phyloP scores from a whole-genome alignment of 2,797 vertebrate species.

The Malacoraja senta region DNA sequence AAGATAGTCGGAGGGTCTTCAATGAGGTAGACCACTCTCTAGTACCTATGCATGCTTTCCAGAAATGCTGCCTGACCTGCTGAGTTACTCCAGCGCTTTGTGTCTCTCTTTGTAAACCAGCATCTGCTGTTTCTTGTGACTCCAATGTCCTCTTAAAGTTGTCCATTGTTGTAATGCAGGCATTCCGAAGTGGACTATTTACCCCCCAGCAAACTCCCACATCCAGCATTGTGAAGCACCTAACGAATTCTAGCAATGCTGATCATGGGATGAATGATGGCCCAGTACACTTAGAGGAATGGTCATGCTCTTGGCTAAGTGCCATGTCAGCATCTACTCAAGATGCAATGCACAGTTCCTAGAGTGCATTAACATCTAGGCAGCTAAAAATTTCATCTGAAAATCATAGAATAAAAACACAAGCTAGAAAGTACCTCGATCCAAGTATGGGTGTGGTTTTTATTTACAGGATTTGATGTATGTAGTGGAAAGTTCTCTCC shows the following conservation, averaged over 20 bases:
- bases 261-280: background rate
- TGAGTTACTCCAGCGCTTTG: too few relatives aligned
- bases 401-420: background rate
- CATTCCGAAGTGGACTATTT: background rate
- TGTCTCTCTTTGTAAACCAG: too few relatives aligned
- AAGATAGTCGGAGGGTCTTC: too few relatives aligned
- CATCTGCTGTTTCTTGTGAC: too few relatives aligned
- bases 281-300: background rate
- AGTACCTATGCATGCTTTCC: too few relatives aligned
- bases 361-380: background rate
- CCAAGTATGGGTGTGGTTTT: too few relatives aligned
- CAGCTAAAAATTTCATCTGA: background rate
- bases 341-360: too few relatives aligned
- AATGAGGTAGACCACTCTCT: too few relatives aligned
- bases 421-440: too few relatives aligned
- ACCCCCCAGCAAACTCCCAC: background rate
- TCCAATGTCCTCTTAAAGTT: background rate
- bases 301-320: background rate
- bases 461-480: too few relatives aligned
- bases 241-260: background rate
- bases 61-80: too few relatives aligned
- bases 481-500: background rate
- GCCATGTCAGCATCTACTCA: too few relatives aligned
- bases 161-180: background rate
- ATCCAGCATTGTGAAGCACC: background rate